Evolutionary conservation across 2,797 vertebrate genomes (phyloP), one percentile per base, ranked within the genome.

Genomic region (Gephyroberyx darwinii): DNA sequence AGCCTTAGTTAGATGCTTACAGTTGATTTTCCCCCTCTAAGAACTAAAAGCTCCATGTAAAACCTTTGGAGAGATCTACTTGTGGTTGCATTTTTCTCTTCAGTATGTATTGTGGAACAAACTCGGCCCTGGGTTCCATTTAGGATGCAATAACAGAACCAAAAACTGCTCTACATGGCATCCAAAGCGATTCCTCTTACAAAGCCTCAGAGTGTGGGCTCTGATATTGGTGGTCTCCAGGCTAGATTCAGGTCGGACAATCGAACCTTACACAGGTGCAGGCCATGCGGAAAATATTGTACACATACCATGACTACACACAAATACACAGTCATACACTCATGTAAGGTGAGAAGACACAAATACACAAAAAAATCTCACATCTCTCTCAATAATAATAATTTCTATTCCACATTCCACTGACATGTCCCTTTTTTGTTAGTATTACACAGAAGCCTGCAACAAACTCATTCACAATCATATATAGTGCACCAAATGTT

Each of bases 271-370:
- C 57, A 64, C 65, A 35, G 70, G 84, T 81, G 73, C 80, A 84
- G 77, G 70, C 77, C 86, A 82, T 89, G 88, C 75, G 75, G 71
- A 85, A 26, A 77, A 85, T 83, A 84, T 83, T 69, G 67, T 68
- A 88, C 76, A 86, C 66, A 82, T 71, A 85, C 78, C 45, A 67
- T 69, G 86, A 77, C 67, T 45, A 81, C 81, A 87, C 75, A 87
- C 65, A 77, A 80, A 81, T 26, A 83, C 48, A 52, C 52, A 75
- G 39, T 13, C 67, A 74, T 81, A 68, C n/a, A 5, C 50, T 78
- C 67, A 47, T 65, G 69, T 63, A 20, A 62, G 50, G 65, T 77
- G 61, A 83, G 64, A 65, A 64, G 71, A 81, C 65, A 69, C 62
- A 68, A 84, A 82, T 78, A 77, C 78, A 84, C 81, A 81, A 70